phyloP scores from a whole-genome alignment of 2,888 invertebrate species.

The Chloroclystis v-ata region DNA sequence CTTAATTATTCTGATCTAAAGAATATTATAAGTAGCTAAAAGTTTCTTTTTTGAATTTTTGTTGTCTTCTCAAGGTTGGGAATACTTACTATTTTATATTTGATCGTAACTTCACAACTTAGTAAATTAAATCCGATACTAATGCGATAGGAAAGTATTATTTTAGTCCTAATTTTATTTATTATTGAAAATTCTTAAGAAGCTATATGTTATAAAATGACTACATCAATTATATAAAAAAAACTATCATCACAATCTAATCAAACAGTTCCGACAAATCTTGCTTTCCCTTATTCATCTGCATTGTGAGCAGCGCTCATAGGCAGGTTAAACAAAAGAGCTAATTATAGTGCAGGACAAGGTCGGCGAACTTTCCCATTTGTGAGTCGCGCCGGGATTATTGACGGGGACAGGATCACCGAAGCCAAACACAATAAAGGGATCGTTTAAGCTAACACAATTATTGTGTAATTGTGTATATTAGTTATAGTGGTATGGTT shows the following conservation, averaged over 20 bases:
- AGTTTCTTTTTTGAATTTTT: not conserved
- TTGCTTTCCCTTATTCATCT: conserved; percentile 18
- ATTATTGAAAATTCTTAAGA: no score
- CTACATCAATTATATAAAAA: not conserved
- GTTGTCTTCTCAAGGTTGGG: no score
- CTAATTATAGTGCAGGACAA: conserved; percentile 51
- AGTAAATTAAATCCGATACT: no score
- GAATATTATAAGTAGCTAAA: no score
- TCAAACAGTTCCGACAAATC: conserved; percentile 13
- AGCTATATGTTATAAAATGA: no score
- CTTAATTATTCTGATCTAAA: not conserved
- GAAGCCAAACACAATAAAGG: not conserved
- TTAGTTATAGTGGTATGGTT: no score
- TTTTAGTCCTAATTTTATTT: no score
- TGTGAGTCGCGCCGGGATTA: conserved; percentile 12
- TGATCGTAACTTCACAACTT: no score
- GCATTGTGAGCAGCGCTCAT: conserved; percentile 20
- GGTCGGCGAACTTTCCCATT: conserved; percentile 56
- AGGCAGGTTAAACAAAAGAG: conserved; percentile 33
- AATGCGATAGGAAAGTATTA: no score
- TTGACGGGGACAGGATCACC: conserved; percentile 10
- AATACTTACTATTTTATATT: no score
- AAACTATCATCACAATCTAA: not conserved
- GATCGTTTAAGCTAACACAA: no score
- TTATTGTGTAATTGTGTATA: no score